Evolutionary conservation across 2,888 invertebrate species (phyloP), one percentile per base, ranked within the genome.

Genomic region (Eledona agricola): DNA sequence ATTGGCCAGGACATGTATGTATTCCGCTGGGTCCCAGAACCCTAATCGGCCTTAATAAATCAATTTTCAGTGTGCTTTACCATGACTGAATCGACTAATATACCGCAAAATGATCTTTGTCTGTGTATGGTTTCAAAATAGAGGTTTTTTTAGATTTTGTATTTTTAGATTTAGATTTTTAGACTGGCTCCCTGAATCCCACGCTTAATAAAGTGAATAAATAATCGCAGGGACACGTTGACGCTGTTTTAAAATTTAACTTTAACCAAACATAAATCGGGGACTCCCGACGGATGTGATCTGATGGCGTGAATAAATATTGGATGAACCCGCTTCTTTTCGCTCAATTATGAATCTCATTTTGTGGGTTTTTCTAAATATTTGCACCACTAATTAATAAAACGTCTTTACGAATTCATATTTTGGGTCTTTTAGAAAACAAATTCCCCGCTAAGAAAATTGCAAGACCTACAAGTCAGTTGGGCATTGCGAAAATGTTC

Each of bases 281-380:
- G 9, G 25, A 34, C 32, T 11, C 34, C 32, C 45, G 9, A 32
- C 45, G 45, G 45, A 45, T 23, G 45, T 45, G 26, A 45, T 47
- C 47, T 35, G 47, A 47, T 47, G 47, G 26, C 15, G 37, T 58
- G 58, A 58, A 62, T 58, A 62, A 58, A 62, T 58, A 58, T 62
- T 62, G 59, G 51, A 40, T 51, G 40, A 58, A 62, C 58, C 58
- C 58, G 51, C 32, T 43, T 50, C 51, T 47, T 50, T 47, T 60
- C 47, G 47, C 35, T 46, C 51, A 53, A 53, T 56, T 45, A 51
- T 26, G 43, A 53, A 57, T 37, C 43, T 53, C 25, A 50, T 57
- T 50, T n/a, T n/a, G n/a, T 57, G 28, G 23, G 29, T 46, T 51
- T 51, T 38, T 45, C 25, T 25, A 34, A 50, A 34, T 55, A 34